These are phyloP conservation scores for Conchocele bisecta DNA, from an alignment of 2,888 invertebrate species.

Conservation along the genomic window DNA sequence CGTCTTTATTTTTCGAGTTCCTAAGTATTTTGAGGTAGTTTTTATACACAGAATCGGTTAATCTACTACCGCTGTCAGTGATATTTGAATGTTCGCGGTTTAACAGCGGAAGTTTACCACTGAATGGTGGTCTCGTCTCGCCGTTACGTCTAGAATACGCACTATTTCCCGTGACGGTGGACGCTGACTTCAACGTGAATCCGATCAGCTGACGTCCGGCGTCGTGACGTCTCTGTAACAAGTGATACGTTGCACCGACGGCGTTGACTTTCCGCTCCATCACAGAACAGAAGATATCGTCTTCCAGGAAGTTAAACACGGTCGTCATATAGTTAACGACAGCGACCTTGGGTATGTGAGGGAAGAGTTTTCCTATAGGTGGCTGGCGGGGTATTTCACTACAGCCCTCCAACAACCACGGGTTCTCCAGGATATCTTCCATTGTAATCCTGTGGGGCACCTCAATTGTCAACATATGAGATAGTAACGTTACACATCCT, in stretches of 20 bases:
- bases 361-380: conserved; percentile 56
- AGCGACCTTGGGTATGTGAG: conserved; percentile 56
- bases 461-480: conserved; percentile 66
- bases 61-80: too few relatives aligned
- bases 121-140: too few relatives aligned
- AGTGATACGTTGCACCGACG: conserved; percentile 66
- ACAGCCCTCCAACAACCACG: conserved; percentile 65
- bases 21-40: too few relatives aligned
- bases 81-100: background rate
- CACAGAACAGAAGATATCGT: conserved; percentile 69
- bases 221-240: conserved; percentile 60
- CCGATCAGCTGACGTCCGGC: conserved; percentile 57
- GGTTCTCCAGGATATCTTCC: conserved; percentile 67
- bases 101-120: background rate
- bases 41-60: too few relatives aligned
- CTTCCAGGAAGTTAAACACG: conserved; percentile 67
- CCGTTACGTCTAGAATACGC: too few relatives aligned
- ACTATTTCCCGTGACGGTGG: too few relatives aligned
- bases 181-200: conserved; percentile 13
- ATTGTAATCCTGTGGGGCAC: conserved; percentile 68
- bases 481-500: conserved; percentile 71
- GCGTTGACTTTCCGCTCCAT: conserved; percentile 69
- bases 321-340: conserved; percentile 70
- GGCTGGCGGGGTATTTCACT: conserved; percentile 59
- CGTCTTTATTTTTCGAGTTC: too few relatives aligned